Base-by-base conservation (phyloP, 2,113 vertebrate species). In the Oenanthe melanoleuca region DNA sequence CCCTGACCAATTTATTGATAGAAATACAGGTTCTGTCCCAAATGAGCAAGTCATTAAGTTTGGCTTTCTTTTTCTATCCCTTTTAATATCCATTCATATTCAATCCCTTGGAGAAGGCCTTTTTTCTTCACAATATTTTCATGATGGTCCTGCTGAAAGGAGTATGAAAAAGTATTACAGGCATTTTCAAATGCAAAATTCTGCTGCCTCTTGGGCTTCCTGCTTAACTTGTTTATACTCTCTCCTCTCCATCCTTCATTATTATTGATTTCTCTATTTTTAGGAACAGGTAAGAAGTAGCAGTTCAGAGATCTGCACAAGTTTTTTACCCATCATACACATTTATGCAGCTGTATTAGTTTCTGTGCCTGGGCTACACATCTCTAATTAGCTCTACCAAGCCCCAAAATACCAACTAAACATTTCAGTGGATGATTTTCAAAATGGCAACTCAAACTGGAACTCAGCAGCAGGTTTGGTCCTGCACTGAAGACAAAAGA, bases 31-130 rank as follows among this genome's bases (percentile, higher is more conserved):
- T 80, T 66, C 42, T 56, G 40, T 38, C 60, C 31, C 56, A 77
- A 82, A 42, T 0, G 1, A 83, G 20, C 24, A 49, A 85, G 20
- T 33, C 34, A 60, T 74, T 47, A 74, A 18, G 7, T 72, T 69
- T 40, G 0, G 0, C 12, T 63, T 71, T 21, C 50, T 55, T 80
- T 28, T 57, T 47, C 33, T 44, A 3, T 3, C 16, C 2, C 12
- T 69, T 47, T 40, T 61, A 67, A 50, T 34, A 64, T 24, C 23
- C 24, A 45, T 20, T 28, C n/a, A 53, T 19, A 52, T 14, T 60
- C 26, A 44, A 77, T 12, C 18, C 21, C 42, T 71, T 71, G 11
- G 14, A 89, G 22, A 50, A 33, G 12, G 19, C 5, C 8, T 72
- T 69, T 72, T 44, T 33, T 28, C 71, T 69, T 45, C 29, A 11